Conservation (phyloP, 2,113 vertebrate species). For the Progne subis region DNA sequence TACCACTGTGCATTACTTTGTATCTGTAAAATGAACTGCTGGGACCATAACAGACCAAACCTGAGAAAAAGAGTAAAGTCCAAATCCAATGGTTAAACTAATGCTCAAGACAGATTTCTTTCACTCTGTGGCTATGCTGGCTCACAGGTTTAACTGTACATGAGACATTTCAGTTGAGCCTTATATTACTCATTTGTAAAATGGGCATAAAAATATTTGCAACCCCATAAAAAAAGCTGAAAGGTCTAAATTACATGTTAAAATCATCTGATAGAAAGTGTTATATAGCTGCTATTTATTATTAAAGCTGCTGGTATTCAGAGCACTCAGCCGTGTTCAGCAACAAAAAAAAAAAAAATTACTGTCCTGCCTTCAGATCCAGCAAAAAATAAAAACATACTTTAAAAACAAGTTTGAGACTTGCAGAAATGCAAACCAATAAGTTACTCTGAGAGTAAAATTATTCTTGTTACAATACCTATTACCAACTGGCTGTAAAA, state of each 20-base stretch:
- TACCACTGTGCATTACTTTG: not conserved
- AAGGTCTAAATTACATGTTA: not conserved
- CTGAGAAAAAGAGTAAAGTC: not conserved
- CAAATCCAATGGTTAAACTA: not conserved
- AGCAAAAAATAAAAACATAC: not conserved
- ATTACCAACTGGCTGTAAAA: not conserved
- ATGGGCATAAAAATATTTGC: not conserved
- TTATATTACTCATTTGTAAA: not conserved
- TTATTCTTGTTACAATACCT: not conserved
- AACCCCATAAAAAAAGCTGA: not conserved
- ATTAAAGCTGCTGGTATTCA: not conserved
- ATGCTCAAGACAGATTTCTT: not conserved
- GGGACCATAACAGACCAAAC: not conserved
- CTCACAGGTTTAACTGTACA: not conserved
- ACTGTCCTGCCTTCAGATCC: not conserved
- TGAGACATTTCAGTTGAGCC: not conserved
- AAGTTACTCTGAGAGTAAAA: not conserved
- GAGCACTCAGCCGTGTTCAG: not conserved
- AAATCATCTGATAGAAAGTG: not conserved
- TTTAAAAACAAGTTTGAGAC: not conserved
- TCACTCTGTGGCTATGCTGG: not conserved
- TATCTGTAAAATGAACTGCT: not conserved
- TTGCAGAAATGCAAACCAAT: not conserved
- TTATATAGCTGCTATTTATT: not conserved
- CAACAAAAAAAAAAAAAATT: accelerated